Base-by-base conservation (phyloP, 2,797 vertebrate species). In the Acrossocheilus wenchowensis region DNA sequence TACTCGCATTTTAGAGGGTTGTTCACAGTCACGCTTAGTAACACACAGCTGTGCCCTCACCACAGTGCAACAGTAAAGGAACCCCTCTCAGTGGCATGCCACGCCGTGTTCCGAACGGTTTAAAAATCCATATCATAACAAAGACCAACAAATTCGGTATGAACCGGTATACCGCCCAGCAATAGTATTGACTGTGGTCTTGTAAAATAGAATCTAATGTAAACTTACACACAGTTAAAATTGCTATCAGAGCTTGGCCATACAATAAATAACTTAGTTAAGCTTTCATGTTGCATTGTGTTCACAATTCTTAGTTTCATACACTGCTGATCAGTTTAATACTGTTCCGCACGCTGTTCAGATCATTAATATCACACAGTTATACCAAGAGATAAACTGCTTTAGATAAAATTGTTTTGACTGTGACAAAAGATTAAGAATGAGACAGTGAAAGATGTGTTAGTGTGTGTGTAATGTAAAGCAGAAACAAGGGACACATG, bases 401-500 rank as follows among this genome's bases (percentile, higher is more conserved):
- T 57, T 54, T n/a, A 72, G 11, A 30, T 66, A 26, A 41, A 21
- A 9, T 66, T 14, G 12, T 39, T 48, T 48, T 72, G 50, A 75
- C 30, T 52, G 17, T 6, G 80, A 69, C 68, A 34, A 68, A 54
- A 78, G 15, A 26, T 72, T 48, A 54, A 79, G 39, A 79, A 57
- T 60, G 26, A 45, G 17, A 30, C 12, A 6, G 7, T 39, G 6
- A 69, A 66, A 43, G n/a, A 45, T 71, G 39, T 60, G n/a, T 71
- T 23, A 8, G 9, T 10, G 26, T 43, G 74, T 43, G n/a, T 54
- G 34, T 45, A 57, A 62, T 73, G 41, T 26, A 62, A 62, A 48
- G 41, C 48, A 48, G 71, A 86, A 81, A 52, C 68, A 75, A 86
- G 34, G 69, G 69, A 54, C 23, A 34, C 34, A 43, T 60, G 6